These are phyloP conservation scores for Nasonovia ribisnigri DNA, from an alignment of 2,888 invertebrate genomes.

Conservation along the genomic window DNA sequence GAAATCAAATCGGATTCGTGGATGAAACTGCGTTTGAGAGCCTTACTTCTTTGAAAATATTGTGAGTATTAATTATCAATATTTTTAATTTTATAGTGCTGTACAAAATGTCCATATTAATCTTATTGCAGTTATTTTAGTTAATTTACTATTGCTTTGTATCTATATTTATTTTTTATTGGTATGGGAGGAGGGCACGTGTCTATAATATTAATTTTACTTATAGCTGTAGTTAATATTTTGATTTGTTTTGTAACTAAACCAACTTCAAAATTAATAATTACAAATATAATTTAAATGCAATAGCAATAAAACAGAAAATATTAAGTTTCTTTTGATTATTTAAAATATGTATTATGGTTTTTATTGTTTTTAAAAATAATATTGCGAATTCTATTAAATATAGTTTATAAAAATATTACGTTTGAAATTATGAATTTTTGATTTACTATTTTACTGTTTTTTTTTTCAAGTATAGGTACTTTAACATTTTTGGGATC, in stretches of 20 bases:
- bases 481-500: too few species aligned
- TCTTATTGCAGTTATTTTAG: background rate
- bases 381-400: background rate
- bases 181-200: background rate
- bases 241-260: background rate
- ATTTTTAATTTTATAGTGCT: background rate
- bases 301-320: background rate
- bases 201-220: background rate
- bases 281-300: background rate
- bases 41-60: conserved; percentile 82
- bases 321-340: background rate
- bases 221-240: background rate
- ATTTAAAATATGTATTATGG: background rate
- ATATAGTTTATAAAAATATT: background rate
- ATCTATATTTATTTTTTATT: background rate
- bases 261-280: background rate
- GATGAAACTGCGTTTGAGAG: conserved; percentile 84
- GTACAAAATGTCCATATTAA: background rate
- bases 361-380: background rate
- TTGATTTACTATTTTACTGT: background rate
- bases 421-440: background rate
- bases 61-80: conserved; percentile 79
- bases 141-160: background rate
- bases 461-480: too few species aligned
- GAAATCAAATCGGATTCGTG: conserved; percentile 86